phyloP scores from a whole-genome alignment of 1,140 invertebrate genomes.

The Leptinotarsa texana region DNA sequence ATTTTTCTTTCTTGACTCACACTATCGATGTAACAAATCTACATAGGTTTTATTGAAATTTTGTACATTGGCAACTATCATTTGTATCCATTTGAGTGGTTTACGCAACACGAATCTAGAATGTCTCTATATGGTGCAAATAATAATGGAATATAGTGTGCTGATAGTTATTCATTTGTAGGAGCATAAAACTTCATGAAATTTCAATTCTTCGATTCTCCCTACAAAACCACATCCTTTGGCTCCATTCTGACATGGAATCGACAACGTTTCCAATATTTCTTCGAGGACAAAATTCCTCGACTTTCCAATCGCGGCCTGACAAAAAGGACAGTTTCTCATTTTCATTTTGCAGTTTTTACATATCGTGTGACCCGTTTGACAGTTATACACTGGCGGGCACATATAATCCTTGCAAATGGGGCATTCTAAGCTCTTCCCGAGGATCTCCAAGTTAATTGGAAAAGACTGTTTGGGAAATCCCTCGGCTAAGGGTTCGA shows the following conservation, averaged over 20 bases:
- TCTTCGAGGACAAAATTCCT: constrained; percentile 30
- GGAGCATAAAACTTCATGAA: constrained; percentile 22
- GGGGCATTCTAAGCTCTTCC: constrained; percentile 24
- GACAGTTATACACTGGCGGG: constrained; percentile 26
- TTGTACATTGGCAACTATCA: no score
- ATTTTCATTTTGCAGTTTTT: constrained; percentile 22
- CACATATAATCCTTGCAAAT: constrained; percentile 31
- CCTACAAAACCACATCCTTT: constrained; percentile 21
- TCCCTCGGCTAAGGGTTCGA: background rate
- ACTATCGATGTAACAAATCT: no score
- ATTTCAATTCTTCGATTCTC: constrained; percentile 9
- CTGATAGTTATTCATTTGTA: constrained; percentile 4
- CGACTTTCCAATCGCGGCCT: constrained; percentile 12
- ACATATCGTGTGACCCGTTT: constrained; percentile 26
- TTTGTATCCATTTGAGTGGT: no score
- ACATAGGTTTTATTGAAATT: no score
- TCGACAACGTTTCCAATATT: constrained; percentile 20
- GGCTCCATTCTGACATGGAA: constrained; percentile 21
- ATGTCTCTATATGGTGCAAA: no score
- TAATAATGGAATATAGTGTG: no score
- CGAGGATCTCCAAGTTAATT: background rate
- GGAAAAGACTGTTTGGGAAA: background rate
- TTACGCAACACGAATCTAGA: no score
- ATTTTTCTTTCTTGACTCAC: no score
- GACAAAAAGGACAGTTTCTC: constrained; percentile 21